Conservation (phyloP, 2,797 vertebrate species). For the Lindbergichthys nudifrons region DNA sequence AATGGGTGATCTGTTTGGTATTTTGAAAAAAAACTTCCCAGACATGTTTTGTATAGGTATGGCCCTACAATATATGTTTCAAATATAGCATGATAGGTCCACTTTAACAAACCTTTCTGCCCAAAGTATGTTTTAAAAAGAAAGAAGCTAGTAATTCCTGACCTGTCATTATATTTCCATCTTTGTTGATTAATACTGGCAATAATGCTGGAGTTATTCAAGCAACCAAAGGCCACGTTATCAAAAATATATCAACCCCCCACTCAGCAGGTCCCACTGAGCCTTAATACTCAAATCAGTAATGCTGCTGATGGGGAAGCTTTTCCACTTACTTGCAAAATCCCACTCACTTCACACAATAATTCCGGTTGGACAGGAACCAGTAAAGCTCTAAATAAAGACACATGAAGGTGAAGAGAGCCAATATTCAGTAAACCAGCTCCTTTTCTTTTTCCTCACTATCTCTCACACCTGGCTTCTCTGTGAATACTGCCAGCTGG, state of each 20-base stretch:
- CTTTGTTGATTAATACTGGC: constrained; percentile 21
- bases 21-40: too few species aligned
- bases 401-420: constrained; percentile 17
- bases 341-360: constrained; percentile 18
- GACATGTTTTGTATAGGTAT: too few species aligned
- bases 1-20: too few species aligned
- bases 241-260: constrained; percentile 5
- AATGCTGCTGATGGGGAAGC: constrained; percentile 4
- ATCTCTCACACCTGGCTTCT: constrained; percentile 33
- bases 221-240: constrained; percentile 12
- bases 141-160: not conserved
- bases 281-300: constrained; percentile 19
- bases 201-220: constrained; percentile 20
- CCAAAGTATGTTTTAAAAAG: not conserved
- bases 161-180: constrained; percentile 15
- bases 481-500: constrained; percentile 24
- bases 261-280: constrained; percentile 15
- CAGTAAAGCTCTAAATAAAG: constrained; percentile 25
- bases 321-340: constrained; percentile 26
- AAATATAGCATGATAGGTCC: too few species aligned
- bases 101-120: not conserved
- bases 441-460: constrained; percentile 25
- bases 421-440: constrained; percentile 54
- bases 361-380: constrained; percentile 42
- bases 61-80: too few species aligned